Conservation (phyloP, 2,888 invertebrate genomes). For the Megaustenia siamemsis region DNA sequence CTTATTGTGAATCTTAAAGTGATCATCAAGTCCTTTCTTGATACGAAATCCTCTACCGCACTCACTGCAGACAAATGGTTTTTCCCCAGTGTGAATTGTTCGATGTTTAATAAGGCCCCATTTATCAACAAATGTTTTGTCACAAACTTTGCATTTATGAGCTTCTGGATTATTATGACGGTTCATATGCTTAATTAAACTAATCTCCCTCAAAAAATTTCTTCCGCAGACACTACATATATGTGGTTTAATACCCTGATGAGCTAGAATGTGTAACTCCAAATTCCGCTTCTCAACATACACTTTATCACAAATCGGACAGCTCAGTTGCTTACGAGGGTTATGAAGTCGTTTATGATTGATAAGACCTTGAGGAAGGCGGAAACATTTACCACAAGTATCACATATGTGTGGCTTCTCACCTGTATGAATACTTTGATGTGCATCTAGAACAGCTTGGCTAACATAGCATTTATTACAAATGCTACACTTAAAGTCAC, state of each 20-base stretch:
- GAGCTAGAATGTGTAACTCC: constrained; percentile 54
- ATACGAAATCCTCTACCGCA: constrained; percentile 46
- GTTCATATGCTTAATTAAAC: constrained; percentile 39
- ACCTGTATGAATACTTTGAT: constrained; percentile 50
- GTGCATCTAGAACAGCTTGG: constrained; percentile 35
- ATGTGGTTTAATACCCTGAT: constrained; percentile 57
- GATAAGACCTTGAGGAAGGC: constrained; percentile 36
- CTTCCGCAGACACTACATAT: constrained; percentile 56
- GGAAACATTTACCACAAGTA: constrained; percentile 44
- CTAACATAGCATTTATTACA: constrained; percentile 46
- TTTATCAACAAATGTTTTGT: constrained; percentile 50
- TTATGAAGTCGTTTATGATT: constrained; percentile 46
- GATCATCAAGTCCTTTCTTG: constrained; percentile 52
- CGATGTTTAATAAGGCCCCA: constrained; percentile 51
- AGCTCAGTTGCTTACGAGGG: constrained; percentile 23
- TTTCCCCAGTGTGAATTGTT: constrained; percentile 53
- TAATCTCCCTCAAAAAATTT: constrained; percentile 45
- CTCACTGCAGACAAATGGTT: constrained; percentile 44
- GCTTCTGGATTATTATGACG: constrained; percentile 43
- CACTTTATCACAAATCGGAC: constrained; percentile 44
- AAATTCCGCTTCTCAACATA: constrained; percentile 55
- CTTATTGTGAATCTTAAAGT: constrained; percentile 52
- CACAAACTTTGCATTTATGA: constrained; percentile 40
- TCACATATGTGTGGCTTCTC: constrained; percentile 51
- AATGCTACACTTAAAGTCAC: constrained; percentile 29